Conservation (phyloP, 2,113 vertebrate species). For the Verasper variegatus region DNA sequence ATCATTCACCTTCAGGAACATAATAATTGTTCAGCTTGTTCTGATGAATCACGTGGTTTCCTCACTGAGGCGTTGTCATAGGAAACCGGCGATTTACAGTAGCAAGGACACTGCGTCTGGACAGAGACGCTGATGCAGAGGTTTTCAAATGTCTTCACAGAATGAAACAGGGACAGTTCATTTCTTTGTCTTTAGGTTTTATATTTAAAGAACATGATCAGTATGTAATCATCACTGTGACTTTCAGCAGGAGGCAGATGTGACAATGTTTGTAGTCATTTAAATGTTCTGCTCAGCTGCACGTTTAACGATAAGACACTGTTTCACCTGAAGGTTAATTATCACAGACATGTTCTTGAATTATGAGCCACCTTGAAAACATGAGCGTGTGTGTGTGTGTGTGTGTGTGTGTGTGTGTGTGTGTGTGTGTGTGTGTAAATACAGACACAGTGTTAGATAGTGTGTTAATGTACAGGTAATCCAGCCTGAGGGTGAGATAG, state of each 20-base stretch:
- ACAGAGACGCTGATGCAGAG: neutral
- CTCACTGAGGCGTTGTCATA: neutral
- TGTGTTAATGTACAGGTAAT: conserved; percentile 17
- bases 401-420: conserved; percentile 12
- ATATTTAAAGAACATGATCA: neutral
- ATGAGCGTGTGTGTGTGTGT: conserved; percentile 7
- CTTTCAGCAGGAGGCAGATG: neutral
- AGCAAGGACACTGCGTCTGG: neutral
- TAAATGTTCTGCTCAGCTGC: conserved; percentile 33
- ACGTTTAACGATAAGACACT: conserved; percentile 35
- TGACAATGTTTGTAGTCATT: neutral
- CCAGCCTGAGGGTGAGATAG: neutral
- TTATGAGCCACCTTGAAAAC: conserved; percentile 38
- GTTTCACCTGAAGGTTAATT: conserved; percentile 59
- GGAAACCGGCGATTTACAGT: neutral
- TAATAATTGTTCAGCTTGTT: neutral
- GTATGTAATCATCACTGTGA: neutral
- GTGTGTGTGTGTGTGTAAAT: neutral
- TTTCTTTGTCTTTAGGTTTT: neutral
- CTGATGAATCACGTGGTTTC: neutral
- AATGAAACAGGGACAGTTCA: neutral
- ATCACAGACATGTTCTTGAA: conserved; percentile 41
- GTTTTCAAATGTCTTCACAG: neutral
- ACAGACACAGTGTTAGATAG: neutral
- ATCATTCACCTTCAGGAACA: no score